These are phyloP conservation scores for Heliconius himera DNA, from an alignment of 1,140 invertebrate species.

Conservation along the genomic window DNA sequence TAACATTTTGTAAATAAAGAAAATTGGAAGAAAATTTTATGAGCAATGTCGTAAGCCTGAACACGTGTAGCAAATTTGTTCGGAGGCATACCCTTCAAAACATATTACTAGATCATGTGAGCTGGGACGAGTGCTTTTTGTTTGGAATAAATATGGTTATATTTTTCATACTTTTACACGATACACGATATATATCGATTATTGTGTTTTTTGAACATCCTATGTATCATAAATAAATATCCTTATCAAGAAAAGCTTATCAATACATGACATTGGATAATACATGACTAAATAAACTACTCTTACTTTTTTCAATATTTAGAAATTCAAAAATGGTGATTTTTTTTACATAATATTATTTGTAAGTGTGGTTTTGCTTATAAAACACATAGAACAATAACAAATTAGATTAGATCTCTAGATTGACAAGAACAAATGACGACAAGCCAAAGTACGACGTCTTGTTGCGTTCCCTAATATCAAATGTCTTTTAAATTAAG, in stretches of 20 bases:
- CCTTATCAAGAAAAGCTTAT: neutral
- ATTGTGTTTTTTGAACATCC: neutral
- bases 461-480: too few relatives aligned
- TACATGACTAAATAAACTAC: too few relatives aligned
- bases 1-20: constrained; percentile 18
- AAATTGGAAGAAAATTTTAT: constrained; percentile 21
- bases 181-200: neutral
- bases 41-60: neutral
- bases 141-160: constrained; percentile 15
- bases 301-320: too few relatives aligned
- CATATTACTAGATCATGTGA: constrained; percentile 25
- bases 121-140: constrained; percentile 16
- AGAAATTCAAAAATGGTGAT: too few relatives aligned
- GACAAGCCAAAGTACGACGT: too few relatives aligned
- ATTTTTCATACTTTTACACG: neutral
- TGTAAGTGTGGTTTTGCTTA: too few relatives aligned
- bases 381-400: too few relatives aligned
- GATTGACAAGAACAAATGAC: too few relatives aligned
- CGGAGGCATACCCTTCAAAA: constrained; percentile 20
- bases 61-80: constrained; percentile 27
- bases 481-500: too few relatives aligned
- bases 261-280: neutral
- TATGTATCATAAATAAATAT: neutral
- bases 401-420: too few relatives aligned
- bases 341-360: too few relatives aligned